These are phyloP conservation scores for Sympetrum striolatum DNA, from an alignment of 2,888 invertebrate species.

Conservation along the genomic window DNA sequence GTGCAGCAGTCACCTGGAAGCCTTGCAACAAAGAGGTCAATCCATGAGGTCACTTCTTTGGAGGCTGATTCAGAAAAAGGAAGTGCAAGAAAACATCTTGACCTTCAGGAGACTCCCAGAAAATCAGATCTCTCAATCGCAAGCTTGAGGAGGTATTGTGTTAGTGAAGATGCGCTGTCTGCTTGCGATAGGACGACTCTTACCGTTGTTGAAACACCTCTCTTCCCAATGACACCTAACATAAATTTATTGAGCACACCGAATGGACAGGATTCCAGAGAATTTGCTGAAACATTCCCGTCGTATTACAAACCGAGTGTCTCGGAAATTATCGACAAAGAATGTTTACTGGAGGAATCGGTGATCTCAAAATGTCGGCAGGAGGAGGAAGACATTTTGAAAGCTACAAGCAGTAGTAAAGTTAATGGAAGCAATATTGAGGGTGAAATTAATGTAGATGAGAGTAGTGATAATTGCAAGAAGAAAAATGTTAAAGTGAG, in stretches of 20 bases:
- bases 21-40: neutral
- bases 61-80: neutral
- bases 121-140: neutral
- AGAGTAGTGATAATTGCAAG: neutral
- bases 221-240: neutral
- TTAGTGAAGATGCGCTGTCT: neutral
- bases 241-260: neutral
- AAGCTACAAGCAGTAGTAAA: no score
- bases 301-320: neutral
- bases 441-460: neutral
- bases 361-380: neutral
- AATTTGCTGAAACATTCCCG: neutral
- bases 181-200: neutral
- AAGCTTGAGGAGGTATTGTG: neutral
- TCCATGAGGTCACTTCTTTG: neutral
- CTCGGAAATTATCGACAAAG: neutral
- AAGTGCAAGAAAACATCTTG: neutral
- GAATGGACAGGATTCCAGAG: neutral
- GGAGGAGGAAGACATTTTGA: neutral
- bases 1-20: constrained; percentile 22
- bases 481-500: neutral
- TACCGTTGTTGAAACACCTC: neutral
- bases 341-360: neutral
- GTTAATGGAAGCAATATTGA: neutral
- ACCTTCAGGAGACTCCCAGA: constrained; percentile 1